A percentile compares a stretch with the other conserved stretches of the same genome.
phyloP scores from a whole-genome alignment of 2,113 vertebrate genomes.

The Catagonus wagneri region DNA sequence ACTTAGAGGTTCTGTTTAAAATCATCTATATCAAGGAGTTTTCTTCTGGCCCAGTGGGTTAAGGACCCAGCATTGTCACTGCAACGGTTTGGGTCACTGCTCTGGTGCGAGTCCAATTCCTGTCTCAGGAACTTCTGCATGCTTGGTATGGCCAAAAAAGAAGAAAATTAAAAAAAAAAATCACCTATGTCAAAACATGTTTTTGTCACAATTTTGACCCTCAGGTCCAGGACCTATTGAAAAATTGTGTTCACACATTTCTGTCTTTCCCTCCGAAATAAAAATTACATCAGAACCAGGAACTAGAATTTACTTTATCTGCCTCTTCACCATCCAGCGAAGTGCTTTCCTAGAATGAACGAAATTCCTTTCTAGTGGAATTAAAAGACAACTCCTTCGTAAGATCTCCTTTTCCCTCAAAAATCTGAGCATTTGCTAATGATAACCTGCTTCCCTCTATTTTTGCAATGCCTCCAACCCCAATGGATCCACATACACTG shows the following conservation, averaged over 20 bases:
- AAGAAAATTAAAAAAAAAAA: too few species aligned
- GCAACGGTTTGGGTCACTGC: too few species aligned
- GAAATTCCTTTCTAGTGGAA: constrained; percentile 50
- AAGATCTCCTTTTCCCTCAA: not conserved
- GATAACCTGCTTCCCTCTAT: constrained; percentile 40
- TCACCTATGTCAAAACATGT: too few species aligned
- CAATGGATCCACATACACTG: constrained; percentile 23
- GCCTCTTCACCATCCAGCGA: not conserved
- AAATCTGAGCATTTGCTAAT: constrained; percentile 41
- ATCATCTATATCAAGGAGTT: not conserved
- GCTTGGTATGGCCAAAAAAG: too few species aligned
- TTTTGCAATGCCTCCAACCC: constrained; percentile 39
- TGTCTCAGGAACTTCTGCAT: too few species aligned
- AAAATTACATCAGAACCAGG: not conserved
- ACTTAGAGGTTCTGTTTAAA: not conserved
- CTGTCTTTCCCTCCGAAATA: constrained; percentile 8
- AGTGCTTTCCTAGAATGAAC: constrained; percentile 44
- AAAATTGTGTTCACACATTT: not conserved
- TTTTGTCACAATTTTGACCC: not conserved
- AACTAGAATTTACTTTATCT: not conserved
- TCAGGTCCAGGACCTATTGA: not conserved
- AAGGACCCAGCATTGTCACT: too few species aligned
- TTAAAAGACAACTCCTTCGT: constrained; percentile 9
- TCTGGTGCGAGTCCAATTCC: too few species aligned
- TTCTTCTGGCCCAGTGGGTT: too few species aligned